phyloP scores from a whole-genome alignment of 2,113 vertebrate species.

The Edolisoma coerulescens region DNA sequence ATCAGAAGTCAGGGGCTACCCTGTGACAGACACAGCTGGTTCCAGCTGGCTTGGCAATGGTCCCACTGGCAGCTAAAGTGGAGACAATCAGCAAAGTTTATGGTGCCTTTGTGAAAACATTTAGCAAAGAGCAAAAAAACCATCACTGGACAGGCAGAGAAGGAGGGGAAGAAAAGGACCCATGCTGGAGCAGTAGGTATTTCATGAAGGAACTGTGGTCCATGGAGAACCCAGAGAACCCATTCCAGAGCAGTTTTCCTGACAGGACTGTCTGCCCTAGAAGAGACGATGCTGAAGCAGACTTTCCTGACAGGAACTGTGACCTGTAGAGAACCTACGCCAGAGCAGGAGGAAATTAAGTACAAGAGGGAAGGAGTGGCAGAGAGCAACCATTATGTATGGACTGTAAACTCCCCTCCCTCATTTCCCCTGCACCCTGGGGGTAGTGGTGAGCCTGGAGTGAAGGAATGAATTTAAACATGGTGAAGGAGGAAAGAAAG shows the following conservation, averaged over 20 bases:
- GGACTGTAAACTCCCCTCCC: background rate
- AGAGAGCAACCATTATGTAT: background rate
- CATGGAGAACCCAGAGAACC: background rate
- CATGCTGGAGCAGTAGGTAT: background rate
- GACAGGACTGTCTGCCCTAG: background rate
- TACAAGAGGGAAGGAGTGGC: background rate
- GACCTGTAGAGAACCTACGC: background rate
- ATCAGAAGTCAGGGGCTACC: background rate
- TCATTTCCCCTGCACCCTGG: background rate
- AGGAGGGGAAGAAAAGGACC: background rate
- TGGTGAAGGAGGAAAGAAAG: background rate
- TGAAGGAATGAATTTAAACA: background rate
- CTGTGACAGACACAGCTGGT: background rate
- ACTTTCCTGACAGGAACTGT: background rate
- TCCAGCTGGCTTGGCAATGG: background rate
- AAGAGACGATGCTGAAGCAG: background rate
- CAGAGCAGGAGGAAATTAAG: background rate
- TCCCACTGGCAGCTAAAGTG: background rate
- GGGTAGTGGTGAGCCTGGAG: background rate
- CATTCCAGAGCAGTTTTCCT: background rate
- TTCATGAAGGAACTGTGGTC: background rate
- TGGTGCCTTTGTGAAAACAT: background rate
- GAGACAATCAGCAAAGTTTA: background rate
- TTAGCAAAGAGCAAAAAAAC: background rate
- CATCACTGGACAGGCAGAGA: background rate